Conservation (phyloP, 2,888 invertebrate species). For the Phymatocera aterrima region DNA sequence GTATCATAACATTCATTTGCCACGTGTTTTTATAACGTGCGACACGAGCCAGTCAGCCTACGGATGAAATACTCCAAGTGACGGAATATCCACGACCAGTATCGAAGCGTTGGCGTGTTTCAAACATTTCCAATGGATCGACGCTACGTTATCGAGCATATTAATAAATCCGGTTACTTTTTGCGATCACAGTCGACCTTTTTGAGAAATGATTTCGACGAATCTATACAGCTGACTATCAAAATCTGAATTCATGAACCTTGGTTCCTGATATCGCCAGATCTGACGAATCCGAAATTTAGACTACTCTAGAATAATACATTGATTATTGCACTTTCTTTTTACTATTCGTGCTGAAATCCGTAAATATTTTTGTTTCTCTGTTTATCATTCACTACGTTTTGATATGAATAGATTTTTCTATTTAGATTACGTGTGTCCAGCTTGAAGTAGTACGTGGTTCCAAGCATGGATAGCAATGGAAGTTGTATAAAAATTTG, state of each 20-base stretch:
- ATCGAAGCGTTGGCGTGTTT: not conserved
- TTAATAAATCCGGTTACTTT: not conserved
- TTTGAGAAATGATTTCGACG: not conserved
- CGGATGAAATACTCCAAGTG: not conserved
- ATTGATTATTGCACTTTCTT: not conserved
- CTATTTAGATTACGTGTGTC: not conserved
- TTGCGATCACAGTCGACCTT: not conserved
- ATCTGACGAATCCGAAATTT: not conserved
- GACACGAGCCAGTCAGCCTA: not conserved
- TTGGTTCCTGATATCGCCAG: not conserved
- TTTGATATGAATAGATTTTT: not conserved
- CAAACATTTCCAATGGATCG: not conserved
- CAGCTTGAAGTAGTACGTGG: not conserved
- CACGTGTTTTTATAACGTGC: slow-evolving; percentile 3
- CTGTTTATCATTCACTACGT: not conserved
- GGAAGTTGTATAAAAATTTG: not conserved
- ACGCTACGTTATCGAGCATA: not conserved
- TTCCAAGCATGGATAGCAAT: not conserved
- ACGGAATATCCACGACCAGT: not conserved
- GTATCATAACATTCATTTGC: not conserved
- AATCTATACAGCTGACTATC: not conserved
- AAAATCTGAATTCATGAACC: not conserved
- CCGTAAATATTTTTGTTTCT: not conserved
- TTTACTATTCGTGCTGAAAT: not conserved
- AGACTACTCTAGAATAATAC: not conserved